Base-by-base conservation (phyloP, 2,797 vertebrate species). In the Phrynocephalus guinanensis region DNA sequence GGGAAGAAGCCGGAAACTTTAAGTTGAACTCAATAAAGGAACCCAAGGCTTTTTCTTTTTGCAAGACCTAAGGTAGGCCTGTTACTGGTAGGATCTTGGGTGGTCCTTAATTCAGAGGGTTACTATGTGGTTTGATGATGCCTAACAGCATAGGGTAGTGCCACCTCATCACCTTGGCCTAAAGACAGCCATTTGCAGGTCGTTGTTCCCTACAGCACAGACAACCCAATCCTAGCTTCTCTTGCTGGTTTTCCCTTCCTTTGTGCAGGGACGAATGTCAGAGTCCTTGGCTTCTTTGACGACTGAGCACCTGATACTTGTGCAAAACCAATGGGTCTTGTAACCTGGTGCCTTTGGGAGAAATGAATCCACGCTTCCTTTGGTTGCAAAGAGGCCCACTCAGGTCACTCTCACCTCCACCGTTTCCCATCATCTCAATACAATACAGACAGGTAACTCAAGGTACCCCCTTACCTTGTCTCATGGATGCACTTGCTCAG, bases 401-500 rank as follows among this genome's bases (percentile, higher is more conserved):
- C n/a, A 15, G 15, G 15, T 28, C 68, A 63, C 13, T 86, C 30
- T 60, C n/a, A 44, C 5, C 56, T 6, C 50, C 84, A 26, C 26
- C n/a, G 66, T 3, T 18, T 16, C 60, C 30, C 38, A 7, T 76
- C 24, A 26, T 76, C 38, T 24, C 38, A 48, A 18, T 24, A 48
- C 66, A 60, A 24, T 1, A 50, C 56, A 20, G 70, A 56, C 11
- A 24, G 33, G 60, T 20, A 73, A 16, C 56, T 73, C 38, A 71
- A 71, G 44, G 7, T 22, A 11, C 1, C 44, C 18, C 66, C 84
- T 86, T 88, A 88, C 87, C 87, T 88, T 67, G 60, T 52, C 66
- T 84, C 44, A 67, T 18, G 76, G 44, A 60, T 92, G 91, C 85
- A 87, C 84, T 44, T 83, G 84, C 88, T 0, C 0, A 48, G 11